These are phyloP conservation scores for Brachyalestes nurse DNA, from an alignment of 2,797 vertebrate species.

Conservation along the genomic window DNA sequence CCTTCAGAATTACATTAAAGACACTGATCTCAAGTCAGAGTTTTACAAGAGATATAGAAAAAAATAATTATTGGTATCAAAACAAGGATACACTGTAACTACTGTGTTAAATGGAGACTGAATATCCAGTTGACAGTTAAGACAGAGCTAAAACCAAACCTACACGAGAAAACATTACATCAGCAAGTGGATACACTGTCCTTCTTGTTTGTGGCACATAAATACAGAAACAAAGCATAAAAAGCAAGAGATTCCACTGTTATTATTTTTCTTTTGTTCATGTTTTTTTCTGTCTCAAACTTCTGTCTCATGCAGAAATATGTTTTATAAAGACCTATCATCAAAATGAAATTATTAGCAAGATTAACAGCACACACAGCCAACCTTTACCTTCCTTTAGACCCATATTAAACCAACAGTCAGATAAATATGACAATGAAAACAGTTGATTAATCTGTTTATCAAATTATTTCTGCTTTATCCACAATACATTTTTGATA, in stretches of 20 bases:
- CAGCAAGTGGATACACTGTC: constrained; percentile 1
- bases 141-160: not conserved
- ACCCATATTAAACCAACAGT: not conserved
- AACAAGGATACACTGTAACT: constrained; percentile 1
- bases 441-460: not conserved
- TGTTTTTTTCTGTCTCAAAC: constrained; percentile 15
- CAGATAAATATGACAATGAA: not conserved
- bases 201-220: not conserved
- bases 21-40: not conserved
- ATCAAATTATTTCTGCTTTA: not conserved
- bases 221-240: constrained; percentile 27
- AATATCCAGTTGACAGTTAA: not conserved
- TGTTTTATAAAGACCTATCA: not conserved
- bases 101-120: constrained; percentile 10
- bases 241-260: constrained; percentile 13
- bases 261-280: constrained; percentile 20
- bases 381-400: not conserved
- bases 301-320: constrained; percentile 40
- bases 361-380: not conserved
- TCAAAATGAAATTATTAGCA: not conserved
- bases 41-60: not conserved
- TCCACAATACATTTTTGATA: constrained; percentile 23
- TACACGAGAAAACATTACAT: not conserved
- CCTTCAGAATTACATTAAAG: constrained; percentile 10
- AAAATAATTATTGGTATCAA: constrained; percentile 5